Evolutionary conservation across 2,888 invertebrate species (phyloP).

Genomic region (Aplocera efformata): DNA sequence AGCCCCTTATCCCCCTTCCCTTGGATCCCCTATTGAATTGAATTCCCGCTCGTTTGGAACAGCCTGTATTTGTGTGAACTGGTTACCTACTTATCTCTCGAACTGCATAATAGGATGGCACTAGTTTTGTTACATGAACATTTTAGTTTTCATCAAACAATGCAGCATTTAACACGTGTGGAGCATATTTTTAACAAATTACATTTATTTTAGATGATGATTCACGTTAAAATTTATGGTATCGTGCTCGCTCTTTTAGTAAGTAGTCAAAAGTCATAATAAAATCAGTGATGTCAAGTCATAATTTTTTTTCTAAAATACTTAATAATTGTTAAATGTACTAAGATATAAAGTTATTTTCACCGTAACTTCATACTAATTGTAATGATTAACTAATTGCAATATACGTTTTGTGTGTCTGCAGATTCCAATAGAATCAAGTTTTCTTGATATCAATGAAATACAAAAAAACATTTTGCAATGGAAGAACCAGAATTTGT

Average conservation of each 20-base stretch:
- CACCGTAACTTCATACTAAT: too few relatives aligned
- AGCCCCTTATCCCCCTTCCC: too few relatives aligned
- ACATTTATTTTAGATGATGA: not conserved
- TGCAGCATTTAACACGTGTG: not conserved
- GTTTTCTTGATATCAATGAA: conserved; percentile 63
- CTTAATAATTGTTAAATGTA: too few relatives aligned
- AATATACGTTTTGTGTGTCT: conserved; percentile 6
- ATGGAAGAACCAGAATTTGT: conserved; percentile 63
- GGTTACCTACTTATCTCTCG: not conserved
- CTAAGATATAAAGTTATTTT: too few relatives aligned
- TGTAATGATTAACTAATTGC: not conserved
- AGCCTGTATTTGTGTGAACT: too few relatives aligned
- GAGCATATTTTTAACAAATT: too few relatives aligned
- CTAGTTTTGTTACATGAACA: not conserved
- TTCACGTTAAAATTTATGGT: conserved; percentile 30
- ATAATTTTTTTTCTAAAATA: too few relatives aligned
- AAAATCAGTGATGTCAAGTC: too few relatives aligned
- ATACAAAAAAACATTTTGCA: conserved; percentile 62
- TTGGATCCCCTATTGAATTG: too few relatives aligned
- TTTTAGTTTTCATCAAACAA: not conserved
- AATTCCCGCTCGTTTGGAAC: too few relatives aligned
- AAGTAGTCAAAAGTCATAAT: too few relatives aligned
- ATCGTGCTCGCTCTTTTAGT: conserved; percentile 52
- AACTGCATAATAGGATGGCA: not conserved
- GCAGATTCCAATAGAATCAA: conserved; percentile 61